These are phyloP conservation scores for Aphaenogaster rudis DNA, from an alignment of 1,140 invertebrate species.

Conservation along the genomic window DNA sequence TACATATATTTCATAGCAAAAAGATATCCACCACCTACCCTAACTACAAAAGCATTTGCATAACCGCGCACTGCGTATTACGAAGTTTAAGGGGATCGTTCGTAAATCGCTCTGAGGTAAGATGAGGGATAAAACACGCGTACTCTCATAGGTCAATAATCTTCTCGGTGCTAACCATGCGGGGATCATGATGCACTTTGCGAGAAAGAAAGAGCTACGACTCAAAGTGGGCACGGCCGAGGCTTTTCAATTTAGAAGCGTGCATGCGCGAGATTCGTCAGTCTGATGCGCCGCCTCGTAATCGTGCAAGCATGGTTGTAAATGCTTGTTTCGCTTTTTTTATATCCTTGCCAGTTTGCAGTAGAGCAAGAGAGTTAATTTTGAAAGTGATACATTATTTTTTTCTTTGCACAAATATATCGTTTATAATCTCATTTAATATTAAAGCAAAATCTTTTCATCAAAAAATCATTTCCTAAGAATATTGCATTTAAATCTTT, in stretches of 20 bases:
- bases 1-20: background rate
- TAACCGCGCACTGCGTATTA: background rate
- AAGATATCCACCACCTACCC: background rate
- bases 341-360: background rate
- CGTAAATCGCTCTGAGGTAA: background rate
- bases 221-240: background rate
- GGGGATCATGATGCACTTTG: background rate
- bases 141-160: slow-evolving; percentile 14
- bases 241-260: slow-evolving; percentile 46
- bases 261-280: background rate
- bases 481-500: background rate
- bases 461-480: background rate
- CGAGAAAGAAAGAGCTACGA: background rate
- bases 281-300: background rate
- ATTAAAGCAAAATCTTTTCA: background rate
- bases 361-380: background rate
- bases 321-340: background rate
- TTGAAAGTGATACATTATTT: background rate
- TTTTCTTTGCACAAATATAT: background rate
- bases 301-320: background rate
- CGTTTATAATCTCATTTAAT: background rate
- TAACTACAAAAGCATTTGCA: background rate
- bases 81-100: background rate
- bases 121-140: background rate
- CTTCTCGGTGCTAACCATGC: background rate